Conservation (phyloP, 1,140 invertebrate species). For the Condylostylus longicornis region DNA sequence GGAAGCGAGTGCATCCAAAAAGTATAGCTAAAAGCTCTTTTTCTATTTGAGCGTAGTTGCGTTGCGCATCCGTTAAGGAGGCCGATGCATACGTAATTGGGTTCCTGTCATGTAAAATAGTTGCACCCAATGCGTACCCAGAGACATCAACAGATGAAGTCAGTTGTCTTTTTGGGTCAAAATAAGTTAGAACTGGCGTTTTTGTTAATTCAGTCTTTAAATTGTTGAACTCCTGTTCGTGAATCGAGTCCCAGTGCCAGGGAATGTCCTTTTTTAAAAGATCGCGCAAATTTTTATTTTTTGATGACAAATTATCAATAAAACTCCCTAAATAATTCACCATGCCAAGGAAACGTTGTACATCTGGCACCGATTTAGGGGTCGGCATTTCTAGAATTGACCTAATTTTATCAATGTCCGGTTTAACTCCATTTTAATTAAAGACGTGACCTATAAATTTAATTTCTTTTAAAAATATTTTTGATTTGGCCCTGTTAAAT, state of each 20-base stretch:
- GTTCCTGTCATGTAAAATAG: conserved; percentile 12
- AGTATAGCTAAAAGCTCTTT: conserved; percentile 27
- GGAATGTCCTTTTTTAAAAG: conserved; percentile 13
- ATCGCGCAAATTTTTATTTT: conserved; percentile 9
- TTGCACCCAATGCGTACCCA: conserved; percentile 14
- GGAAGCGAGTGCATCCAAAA: conserved; percentile 16
- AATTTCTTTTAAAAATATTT: conserved; percentile 16
- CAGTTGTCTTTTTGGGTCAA: conserved; percentile 6
- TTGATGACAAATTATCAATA: conserved; percentile 13
- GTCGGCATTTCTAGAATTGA: conserved; percentile 14
- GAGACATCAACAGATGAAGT: conserved; percentile 11
- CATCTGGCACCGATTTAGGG: conserved; percentile 17
- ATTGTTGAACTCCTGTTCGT: conserved; percentile 9
- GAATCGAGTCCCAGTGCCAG: conserved; percentile 13
- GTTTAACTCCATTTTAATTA: conserved; percentile 10
- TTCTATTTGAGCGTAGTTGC: conserved; percentile 24
- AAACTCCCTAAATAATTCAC: conserved; percentile 3
- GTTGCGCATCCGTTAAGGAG: conserved; percentile 19
- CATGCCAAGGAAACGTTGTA: conserved; percentile 11
- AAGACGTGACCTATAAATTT: conserved; percentile 22
- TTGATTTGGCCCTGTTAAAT: conserved; percentile 6
- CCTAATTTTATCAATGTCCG: conserved; percentile 14
- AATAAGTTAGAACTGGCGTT: conserved; percentile 8
- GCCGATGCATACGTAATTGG: conserved; percentile 19
- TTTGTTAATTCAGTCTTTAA: conserved; percentile 11